These are phyloP conservation scores for Pungitius pungitius DNA, from an alignment of 2,113 vertebrate species.

Conservation along the genomic window DNA sequence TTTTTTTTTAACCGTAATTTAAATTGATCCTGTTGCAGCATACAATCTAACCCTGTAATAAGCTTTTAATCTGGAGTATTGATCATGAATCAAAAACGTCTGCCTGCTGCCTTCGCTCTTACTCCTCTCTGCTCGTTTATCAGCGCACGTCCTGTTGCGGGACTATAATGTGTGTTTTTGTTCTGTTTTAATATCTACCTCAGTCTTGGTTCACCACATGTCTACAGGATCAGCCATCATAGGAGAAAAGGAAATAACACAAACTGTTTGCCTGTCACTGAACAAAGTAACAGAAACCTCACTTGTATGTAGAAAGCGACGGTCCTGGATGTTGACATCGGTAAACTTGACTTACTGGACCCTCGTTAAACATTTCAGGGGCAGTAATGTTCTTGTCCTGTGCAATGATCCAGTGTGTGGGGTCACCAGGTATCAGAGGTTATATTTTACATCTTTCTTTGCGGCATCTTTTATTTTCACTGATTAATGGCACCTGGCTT, in stretches of 20 bases:
- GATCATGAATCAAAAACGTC: conserved; percentile 61
- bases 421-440: conserved; percentile 55
- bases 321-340: conserved; percentile 13
- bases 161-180: conserved; percentile 47
- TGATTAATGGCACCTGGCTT: conserved; percentile 64
- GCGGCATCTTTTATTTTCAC: conserved; percentile 55
- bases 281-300: conserved; percentile 38
- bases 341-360: background rate
- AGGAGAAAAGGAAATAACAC: conserved; percentile 2
- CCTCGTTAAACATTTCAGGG: background rate
- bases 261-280: conserved; percentile 53
- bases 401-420: conserved; percentile 15
- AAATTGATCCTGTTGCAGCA: conserved; percentile 49
- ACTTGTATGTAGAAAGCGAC: conserved; percentile 8
- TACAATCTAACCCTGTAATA: conserved; percentile 67
- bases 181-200: conserved; percentile 72
- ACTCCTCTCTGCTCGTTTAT: conserved; percentile 30
- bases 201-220: conserved; percentile 69
- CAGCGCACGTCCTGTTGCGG: conserved; percentile 35
- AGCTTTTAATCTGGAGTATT: conserved; percentile 61
- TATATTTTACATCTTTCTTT: conserved; percentile 57
- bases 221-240: conserved; percentile 38
- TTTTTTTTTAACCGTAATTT: conserved; percentile 24
- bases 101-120: conserved; percentile 57
- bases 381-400: background rate